phyloP scores from a whole-genome alignment of 2,888 invertebrate genomes.

The Aplocera efformata region DNA sequence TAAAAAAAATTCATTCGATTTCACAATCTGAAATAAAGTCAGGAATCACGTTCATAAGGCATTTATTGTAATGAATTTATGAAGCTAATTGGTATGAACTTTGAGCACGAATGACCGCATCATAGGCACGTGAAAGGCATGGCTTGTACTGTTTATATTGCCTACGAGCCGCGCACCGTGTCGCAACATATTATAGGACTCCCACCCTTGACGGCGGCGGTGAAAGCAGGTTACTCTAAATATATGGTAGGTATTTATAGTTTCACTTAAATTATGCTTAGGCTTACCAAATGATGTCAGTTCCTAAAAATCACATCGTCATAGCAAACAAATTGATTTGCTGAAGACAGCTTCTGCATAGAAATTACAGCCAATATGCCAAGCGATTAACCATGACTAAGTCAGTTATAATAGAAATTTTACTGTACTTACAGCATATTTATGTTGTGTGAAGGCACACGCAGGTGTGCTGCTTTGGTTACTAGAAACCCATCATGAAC shows the following conservation, averaged over 20 bases:
- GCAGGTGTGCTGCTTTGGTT: conserved; percentile 84
- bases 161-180: conserved; percentile 17
- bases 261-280: background rate
- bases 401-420: conserved; percentile 3
- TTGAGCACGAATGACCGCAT: conserved; percentile 16
- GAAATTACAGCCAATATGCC: conserved; percentile 15
- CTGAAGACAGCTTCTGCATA: conserved; percentile 14
- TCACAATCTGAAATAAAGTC: no score
- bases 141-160: conserved; percentile 7
- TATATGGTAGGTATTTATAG: background rate
- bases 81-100: conserved; percentile 17
- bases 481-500: conserved; percentile 89
- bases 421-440: conserved; percentile 84
- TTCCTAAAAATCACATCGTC: background rate
- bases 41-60: no score
- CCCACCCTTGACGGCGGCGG: conserved; percentile 20
- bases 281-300: background rate
- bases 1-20: no score
- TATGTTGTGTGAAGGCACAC: conserved; percentile 84
- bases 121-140: conserved; percentile 25
- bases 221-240: conserved; percentile 19
- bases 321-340: conserved; percentile 1
- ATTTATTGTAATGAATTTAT: no score
- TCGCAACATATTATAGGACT: conserved; percentile 28
- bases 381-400: background rate